A percentile compares a stretch with the other conserved stretches of the same genome.
Conservation (phyloP, 1,140 invertebrate genomes). For the Pinna nobilis region DNA sequence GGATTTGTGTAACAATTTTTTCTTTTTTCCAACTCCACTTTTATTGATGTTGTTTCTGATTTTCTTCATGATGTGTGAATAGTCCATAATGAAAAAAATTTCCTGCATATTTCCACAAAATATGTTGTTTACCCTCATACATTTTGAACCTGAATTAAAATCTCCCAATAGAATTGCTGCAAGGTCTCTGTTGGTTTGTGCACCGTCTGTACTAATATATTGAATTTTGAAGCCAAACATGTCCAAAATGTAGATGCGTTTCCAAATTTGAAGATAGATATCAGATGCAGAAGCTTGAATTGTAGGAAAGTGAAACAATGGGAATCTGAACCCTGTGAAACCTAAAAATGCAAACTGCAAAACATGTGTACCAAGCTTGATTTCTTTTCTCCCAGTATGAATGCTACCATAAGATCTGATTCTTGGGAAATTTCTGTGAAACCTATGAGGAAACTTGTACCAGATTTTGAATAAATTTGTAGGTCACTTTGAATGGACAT, state of each 20-base stretch:
- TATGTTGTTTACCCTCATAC: conserved; percentile 24
- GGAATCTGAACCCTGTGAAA: conserved; percentile 37
- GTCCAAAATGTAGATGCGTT: conserved; percentile 27
- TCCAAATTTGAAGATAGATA: conserved; percentile 42
- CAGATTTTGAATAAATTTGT: neutral
- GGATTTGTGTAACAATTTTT: no score
- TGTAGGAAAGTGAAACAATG: conserved; percentile 39
- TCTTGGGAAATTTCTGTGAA: neutral
- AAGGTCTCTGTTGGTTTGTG: conserved; percentile 38
- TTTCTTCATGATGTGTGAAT: conserved; percentile 39
- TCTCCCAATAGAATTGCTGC: conserved; percentile 24
- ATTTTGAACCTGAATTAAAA: conserved; percentile 8
- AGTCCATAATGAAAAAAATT: conserved; percentile 45
- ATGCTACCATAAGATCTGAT: neutral
- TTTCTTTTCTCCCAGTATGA: neutral
- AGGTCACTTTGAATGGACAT: conserved; percentile 17
- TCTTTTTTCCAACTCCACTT: no score
- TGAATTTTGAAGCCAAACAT: conserved; percentile 29
- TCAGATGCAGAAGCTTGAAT: conserved; percentile 33
- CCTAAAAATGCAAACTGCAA: conserved; percentile 30
- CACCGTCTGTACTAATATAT: conserved; percentile 37
- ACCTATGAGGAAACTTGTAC: neutral
- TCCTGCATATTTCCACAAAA: conserved; percentile 4
- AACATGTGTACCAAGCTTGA: conserved; percentile 21
- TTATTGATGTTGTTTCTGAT: conserved; percentile 34